Evolutionary conservation across 2,797 vertebrate species (phyloP).

Genomic region (Anisognathus igniventris): DNA sequence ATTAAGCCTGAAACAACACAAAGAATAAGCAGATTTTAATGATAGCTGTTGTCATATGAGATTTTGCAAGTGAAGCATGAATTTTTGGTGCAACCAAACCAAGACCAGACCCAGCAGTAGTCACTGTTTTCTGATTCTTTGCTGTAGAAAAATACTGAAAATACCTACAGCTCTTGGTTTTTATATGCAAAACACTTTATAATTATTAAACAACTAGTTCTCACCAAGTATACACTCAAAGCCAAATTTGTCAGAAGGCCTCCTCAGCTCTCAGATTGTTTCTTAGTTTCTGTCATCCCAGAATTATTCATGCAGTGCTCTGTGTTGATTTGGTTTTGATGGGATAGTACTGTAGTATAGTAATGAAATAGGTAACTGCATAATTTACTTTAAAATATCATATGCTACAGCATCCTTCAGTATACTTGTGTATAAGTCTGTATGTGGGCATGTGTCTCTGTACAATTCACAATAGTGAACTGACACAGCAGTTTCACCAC

Average conservation of each 20-base stretch:
- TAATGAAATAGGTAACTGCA: not conserved
- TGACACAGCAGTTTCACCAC: not conserved
- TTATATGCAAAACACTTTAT: not conserved
- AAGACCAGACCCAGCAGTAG: not conserved
- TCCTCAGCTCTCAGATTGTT: not conserved
- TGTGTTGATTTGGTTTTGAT: not conserved
- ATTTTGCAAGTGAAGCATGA: not conserved
- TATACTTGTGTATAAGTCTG: not conserved
- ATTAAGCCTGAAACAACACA: constrained; percentile 14
- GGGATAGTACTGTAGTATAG: not conserved
- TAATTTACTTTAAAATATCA: not conserved
- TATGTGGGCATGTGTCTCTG: not conserved
- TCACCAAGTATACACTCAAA: not conserved
- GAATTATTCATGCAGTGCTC: not conserved
- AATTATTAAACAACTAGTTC: not conserved
- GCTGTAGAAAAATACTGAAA: not conserved
- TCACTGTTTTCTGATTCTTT: not conserved
- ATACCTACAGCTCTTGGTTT: not conserved
- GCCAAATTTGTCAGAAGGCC: not conserved
- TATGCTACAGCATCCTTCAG: not conserved
- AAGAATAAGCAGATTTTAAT: constrained; percentile 51
- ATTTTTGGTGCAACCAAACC: not conserved
- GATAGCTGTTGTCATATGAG: constrained; percentile 11
- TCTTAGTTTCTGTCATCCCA: not conserved
- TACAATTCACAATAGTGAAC: not conserved